phyloP scores from a whole-genome alignment of 92 coral and sea anemone species.

The Chrysogorgia sp. region DNA sequence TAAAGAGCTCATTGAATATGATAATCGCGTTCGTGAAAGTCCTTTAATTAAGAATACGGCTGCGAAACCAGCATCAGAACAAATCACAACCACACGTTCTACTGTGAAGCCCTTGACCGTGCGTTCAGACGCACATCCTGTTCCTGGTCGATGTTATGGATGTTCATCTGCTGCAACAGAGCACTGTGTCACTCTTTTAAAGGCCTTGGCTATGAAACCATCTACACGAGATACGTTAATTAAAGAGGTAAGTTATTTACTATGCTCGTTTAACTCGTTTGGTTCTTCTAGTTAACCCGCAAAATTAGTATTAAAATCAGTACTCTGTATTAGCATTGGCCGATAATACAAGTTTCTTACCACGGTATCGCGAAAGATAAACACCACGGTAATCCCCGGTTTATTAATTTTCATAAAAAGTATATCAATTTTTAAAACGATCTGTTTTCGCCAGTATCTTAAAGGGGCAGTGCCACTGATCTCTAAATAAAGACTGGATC shows the following conservation, averaged over 20 bases:
- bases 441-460: no score
- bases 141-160: constrained; percentile 90
- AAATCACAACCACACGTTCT: constrained; percentile 44
- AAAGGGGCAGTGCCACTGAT: no score
- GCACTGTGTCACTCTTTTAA: constrained; percentile 89
- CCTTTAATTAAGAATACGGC: constrained; percentile 48
- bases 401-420: no score
- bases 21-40: constrained; percentile 79
- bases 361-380: no score
- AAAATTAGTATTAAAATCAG: no score
- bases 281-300: no score
- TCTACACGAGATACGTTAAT: constrained; percentile 85
- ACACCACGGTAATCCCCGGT: no score
- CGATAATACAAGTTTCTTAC: no score
- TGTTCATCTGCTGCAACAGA: constrained; percentile 99
- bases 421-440: no score
- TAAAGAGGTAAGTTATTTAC: constrained; percentile 68
- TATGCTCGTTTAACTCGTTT: not conserved
- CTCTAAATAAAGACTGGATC: no score
- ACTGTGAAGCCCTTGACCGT: constrained; percentile 53
- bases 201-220: constrained; percentile 90
- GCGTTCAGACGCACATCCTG: constrained; percentile 66
- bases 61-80: constrained; percentile 15
- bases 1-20: constrained; percentile 91
- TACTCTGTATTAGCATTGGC: no score